Evolutionary conservation across 1,140 invertebrate genomes (phyloP), one percentile per base, ranked within the genome.

Genomic region (Cydia pomonella): DNA sequence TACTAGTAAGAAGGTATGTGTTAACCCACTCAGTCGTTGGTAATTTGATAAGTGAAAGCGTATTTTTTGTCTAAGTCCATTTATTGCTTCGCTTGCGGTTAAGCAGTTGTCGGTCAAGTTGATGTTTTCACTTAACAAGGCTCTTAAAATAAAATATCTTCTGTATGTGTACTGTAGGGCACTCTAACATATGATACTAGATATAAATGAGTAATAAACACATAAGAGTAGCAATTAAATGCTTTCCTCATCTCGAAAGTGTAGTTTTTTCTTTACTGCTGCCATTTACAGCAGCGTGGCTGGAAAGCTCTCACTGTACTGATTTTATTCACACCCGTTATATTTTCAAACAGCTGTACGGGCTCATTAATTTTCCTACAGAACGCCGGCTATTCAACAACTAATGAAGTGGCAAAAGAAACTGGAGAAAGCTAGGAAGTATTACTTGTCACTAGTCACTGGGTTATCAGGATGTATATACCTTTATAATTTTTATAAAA

Each of bases 1-100:
- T n/a, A 12, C 47, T 50, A 50, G 16, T 50, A 18, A 50, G n/a
- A 7, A 50, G 0, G 47, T 18, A 50, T 50, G 5, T 50, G 13
- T 50, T n/a, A n/a, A 50, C 13, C 7, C 3, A 18, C n/a, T 59
- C n/a, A n/a, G 27, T 69, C n/a, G 29, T 38, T 38, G 64, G 64
- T 69, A 69, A 69, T 33, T 69, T 69, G 21, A 38, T 38, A 41
- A 69, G 64, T 38, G 64, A 69, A 69, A 69, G 64, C 41, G 18
- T 18, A 41, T 69, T 41, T 44, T 59, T 69, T 69, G 64, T 69
- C 29, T 69, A 21, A 12, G 64, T 38, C 6, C 25, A 18, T 16
- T 69, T 59, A 12, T 50, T 50, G 21, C 53, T 59, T 23, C 7
- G 18, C 18, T 69, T 69, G 64, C 64, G 64, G 64, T 69, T 33